Evolutionary conservation across 1,140 invertebrate species (phyloP).

Genomic region (Hetaerina americana): DNA sequence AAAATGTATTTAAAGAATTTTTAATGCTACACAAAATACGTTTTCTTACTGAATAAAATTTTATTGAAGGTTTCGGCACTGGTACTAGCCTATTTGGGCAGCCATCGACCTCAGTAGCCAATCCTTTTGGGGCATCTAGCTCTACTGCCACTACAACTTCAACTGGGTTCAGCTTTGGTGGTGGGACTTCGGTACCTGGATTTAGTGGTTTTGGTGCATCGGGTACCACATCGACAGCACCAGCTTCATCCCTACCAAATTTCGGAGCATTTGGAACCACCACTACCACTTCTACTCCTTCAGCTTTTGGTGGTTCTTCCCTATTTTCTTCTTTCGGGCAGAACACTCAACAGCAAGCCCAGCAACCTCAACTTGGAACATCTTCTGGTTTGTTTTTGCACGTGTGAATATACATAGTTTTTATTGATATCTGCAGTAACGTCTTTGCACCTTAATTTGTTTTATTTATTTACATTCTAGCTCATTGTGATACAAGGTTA

Average conservation of each 20-base stretch:
- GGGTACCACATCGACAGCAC: slow-evolving; percentile 27
- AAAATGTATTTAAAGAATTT: too few species aligned
- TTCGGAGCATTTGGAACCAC: slow-evolving; percentile 12
- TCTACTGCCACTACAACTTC: slow-evolving; percentile 21
- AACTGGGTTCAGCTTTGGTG: slow-evolving; percentile 30
- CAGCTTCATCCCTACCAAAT: slow-evolving; percentile 18
- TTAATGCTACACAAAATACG: too few species aligned
- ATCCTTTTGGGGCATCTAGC: slow-evolving; percentile 5
- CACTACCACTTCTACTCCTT: slow-evolving; percentile 8
- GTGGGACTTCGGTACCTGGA: slow-evolving; percentile 28
- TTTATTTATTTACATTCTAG: too few species aligned
- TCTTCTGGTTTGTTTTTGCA: background rate
- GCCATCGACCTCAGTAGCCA: background rate
- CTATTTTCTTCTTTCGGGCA: background rate
- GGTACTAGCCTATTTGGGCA: slow-evolving; percentile 17
- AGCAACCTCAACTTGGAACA: background rate
- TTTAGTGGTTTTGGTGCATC: slow-evolving; percentile 44
- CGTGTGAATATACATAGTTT: too few species aligned
- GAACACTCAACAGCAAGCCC: slow-evolving; percentile 4
- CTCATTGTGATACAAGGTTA: too few species aligned
- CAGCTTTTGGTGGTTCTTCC: slow-evolving; percentile 17
- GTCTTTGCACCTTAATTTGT: too few species aligned
- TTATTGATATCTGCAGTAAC: too few species aligned
- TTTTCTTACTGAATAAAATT: background rate
- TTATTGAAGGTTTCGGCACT: slow-evolving; percentile 27